phyloP scores from a whole-genome alignment of 2,797 vertebrate genomes.

The Danio choprae region DNA sequence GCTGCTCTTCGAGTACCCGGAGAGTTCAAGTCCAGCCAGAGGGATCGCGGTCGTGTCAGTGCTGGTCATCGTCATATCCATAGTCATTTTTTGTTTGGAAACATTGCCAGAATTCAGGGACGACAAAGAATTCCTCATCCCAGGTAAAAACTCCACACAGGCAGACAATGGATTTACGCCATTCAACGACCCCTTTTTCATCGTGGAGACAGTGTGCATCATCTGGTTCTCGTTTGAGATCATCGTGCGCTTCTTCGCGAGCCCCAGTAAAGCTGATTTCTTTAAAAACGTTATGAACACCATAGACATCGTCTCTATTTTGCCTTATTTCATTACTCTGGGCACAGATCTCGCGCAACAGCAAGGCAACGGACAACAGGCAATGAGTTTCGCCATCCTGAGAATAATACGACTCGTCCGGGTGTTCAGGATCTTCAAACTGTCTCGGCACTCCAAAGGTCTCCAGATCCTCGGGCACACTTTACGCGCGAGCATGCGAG shows the following conservation, averaged over 20 bases:
- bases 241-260: conserved; percentile 93
- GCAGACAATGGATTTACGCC: conserved; percentile 86
- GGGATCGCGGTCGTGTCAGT: conserved; percentile 98
- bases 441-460: conserved; percentile 97
- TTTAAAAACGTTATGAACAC: conserved; percentile 99
- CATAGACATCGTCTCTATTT: conserved; percentile 98
- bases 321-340: conserved; percentile 99
- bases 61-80: conserved; percentile 97
- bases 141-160: conserved; percentile 74
- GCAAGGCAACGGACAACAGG: conserved; percentile 87
- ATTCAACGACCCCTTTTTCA: conserved; percentile 98
- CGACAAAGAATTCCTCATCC: conserved; percentile 86
- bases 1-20: conserved; percentile 97
- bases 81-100: conserved; percentile 98
- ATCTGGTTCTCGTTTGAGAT: conserved; percentile 99
- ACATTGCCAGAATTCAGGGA: conserved; percentile 98
- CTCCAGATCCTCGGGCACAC: conserved; percentile 98
- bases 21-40: conserved; percentile 94
- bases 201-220: conserved; percentile 98
- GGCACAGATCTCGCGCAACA: conserved; percentile 96
- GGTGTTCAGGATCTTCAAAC: conserved; percentile 98
- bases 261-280: conserved; percentile 95
- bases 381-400: conserved; percentile 98
- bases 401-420: conserved; percentile 96
- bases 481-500: conserved; percentile 95